Conservation (phyloP, 1,140 invertebrate genomes). For the Pseudoatta argentina region DNA sequence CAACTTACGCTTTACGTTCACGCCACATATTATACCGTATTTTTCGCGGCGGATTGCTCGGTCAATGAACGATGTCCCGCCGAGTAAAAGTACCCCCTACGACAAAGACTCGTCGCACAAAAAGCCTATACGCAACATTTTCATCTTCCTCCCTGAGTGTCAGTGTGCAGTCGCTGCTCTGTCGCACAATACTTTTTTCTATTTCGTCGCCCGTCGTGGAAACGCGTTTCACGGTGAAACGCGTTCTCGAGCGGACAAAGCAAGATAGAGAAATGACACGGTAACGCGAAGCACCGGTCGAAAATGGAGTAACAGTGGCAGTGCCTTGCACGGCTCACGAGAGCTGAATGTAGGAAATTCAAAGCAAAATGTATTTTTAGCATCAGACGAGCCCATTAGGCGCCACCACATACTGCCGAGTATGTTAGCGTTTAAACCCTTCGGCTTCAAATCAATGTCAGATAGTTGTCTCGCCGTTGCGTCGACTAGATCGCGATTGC, state of each 20-base stretch:
- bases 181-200: constrained; percentile 42
- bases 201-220: constrained; percentile 50
- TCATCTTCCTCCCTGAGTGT: constrained; percentile 27
- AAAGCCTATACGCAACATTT: constrained; percentile 70
- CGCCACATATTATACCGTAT: constrained; percentile 4
- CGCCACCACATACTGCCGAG: constrained; percentile 67
- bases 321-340: neutral
- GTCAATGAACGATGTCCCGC: constrained; percentile 61
- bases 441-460: constrained; percentile 72
- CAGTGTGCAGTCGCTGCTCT: constrained; percentile 11
- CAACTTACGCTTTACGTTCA: constrained; percentile 11
- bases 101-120: constrained; percentile 65
- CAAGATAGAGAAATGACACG: constrained; percentile 64
- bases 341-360: constrained; percentile 70
- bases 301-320: constrained; percentile 72
- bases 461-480: constrained; percentile 32
- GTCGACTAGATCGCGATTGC: constrained; percentile 7
- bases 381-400: constrained; percentile 76
- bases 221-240: constrained; percentile 58
- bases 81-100: constrained; percentile 48
- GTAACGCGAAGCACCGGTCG: constrained; percentile 70
- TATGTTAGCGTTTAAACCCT: constrained; percentile 70
- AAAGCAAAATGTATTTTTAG: constrained; percentile 76
- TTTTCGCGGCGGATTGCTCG: constrained; percentile 46
- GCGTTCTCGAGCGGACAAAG: constrained; percentile 66